These are phyloP conservation scores for Parazoanthus atlanticus DNA, from an alignment of 92 coral and sea anemone species.

Conservation along the genomic window DNA sequence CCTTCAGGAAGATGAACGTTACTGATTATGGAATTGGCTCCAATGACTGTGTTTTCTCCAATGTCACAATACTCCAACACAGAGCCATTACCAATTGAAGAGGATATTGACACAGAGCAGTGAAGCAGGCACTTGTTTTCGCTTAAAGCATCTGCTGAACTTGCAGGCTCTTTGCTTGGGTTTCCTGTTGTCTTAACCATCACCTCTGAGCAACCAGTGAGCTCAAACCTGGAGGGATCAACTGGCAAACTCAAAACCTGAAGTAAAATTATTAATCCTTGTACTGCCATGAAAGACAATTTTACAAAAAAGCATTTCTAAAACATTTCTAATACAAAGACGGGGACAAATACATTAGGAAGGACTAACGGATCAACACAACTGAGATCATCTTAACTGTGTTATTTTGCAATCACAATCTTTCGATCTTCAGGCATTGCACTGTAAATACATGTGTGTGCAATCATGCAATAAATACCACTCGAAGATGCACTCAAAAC, in stretches of 20 bases:
- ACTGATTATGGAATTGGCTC: conserved; percentile 78
- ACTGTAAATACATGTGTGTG: too few species aligned
- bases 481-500: neutral
- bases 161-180: conserved; percentile 52
- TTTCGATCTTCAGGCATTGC: too few species aligned
- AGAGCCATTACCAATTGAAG: conserved; percentile 66
- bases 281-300: neutral
- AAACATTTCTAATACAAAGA: too few species aligned
- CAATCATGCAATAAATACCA: too few species aligned
- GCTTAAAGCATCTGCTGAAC: neutral
- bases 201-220: conserved; percentile 66
- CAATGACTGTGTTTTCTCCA: conserved; percentile 65
- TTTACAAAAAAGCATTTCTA: neutral
- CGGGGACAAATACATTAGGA: too few species aligned
- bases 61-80: conserved; percentile 89
- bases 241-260: neutral
- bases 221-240: conserved; percentile 66
- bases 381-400: too few species aligned
- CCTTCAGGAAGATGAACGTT: conserved; percentile 80
- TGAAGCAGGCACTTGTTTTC: conserved; percentile 80
- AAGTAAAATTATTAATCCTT: neutral
- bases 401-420: too few species aligned
- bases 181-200: conserved; percentile 59
- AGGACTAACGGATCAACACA: too few species aligned
- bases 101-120: conserved; percentile 66